Evolutionary conservation across 2,888 invertebrate species (phyloP).

Genomic region (Pteria penguin): DNA sequence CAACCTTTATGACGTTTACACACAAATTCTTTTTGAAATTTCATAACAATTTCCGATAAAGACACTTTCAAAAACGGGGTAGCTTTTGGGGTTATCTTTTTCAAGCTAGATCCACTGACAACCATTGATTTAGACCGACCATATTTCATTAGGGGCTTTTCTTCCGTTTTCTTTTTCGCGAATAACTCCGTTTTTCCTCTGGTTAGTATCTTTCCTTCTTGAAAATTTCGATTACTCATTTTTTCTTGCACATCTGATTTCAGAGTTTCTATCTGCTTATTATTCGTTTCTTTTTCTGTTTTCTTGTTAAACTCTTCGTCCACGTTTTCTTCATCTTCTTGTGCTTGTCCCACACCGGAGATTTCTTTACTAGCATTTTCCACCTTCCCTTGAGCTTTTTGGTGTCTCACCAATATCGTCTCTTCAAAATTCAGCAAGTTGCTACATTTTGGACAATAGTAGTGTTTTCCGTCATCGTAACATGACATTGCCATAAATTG

Average conservation of each 20-base stretch:
- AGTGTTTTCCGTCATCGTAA: conserved; percentile 12
- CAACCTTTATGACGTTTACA: conserved; percentile 10
- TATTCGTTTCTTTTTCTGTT: neutral
- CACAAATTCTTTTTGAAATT: neutral
- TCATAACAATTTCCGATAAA: neutral
- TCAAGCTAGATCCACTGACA: neutral
- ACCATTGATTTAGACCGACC: conserved; percentile 1
- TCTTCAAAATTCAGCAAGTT: neutral
- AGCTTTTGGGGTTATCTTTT: neutral
- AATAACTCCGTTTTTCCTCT: neutral
- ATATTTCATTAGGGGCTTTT: neutral
- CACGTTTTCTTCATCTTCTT: neutral
- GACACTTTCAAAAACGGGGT: neutral
- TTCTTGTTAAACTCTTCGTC: too few relatives aligned
- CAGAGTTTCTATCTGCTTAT: neutral
- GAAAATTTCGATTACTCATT: neutral
- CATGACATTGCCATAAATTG: conserved; percentile 15
- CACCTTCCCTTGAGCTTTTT: neutral
- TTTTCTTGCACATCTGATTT: neutral
- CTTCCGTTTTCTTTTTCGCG: neutral
- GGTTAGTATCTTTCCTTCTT: too few relatives aligned
- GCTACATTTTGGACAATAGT: conserved; percentile 9
- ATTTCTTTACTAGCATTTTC: neutral
- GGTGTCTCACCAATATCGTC: neutral
- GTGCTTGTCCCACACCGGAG: neutral